These are phyloP conservation scores for Coryphaenoides rupestris DNA, from an alignment of 2,113 vertebrate species.

Conservation along the genomic window DNA sequence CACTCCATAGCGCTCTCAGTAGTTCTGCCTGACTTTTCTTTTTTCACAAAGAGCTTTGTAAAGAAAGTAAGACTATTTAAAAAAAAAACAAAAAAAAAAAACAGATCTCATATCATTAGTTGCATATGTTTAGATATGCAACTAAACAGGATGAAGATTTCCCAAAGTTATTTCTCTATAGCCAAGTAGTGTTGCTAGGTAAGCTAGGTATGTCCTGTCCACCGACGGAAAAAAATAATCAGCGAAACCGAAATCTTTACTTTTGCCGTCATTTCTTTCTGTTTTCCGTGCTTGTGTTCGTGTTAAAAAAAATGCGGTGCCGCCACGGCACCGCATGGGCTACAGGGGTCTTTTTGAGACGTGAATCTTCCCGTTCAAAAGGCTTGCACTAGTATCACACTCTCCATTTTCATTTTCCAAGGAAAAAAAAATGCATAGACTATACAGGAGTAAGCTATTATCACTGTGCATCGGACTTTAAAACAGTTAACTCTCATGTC, in stretches of 20 bases:
- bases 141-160: conserved; percentile 32
- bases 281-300: background rate
- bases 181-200: background rate
- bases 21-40: conserved; percentile 54
- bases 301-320: background rate
- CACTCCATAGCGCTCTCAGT: conserved; percentile 47
- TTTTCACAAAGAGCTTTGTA: conserved; percentile 49
- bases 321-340: conserved; percentile 15
- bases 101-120: too few relatives aligned
- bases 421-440: background rate
- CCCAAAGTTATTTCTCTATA: conserved; percentile 15
- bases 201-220: background rate
- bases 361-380: conserved; percentile 7
- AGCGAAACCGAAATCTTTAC: background rate
- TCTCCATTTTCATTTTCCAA: conserved; percentile 18
- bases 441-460: background rate
- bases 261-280: too few relatives aligned
- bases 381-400: conserved; percentile 6
- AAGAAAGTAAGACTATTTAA: conserved; percentile 23
- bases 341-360: background rate
- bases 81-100: conserved; percentile 19
- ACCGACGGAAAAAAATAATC: background rate
- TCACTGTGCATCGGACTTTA: conserved; percentile 34
- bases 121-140: conserved; percentile 46
- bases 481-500: conserved; percentile 60